Evolutionary conservation across 1,140 invertebrate genomes (phyloP), one percentile per base, ranked within the genome.

Genomic region (Orussus abietinus): DNA sequence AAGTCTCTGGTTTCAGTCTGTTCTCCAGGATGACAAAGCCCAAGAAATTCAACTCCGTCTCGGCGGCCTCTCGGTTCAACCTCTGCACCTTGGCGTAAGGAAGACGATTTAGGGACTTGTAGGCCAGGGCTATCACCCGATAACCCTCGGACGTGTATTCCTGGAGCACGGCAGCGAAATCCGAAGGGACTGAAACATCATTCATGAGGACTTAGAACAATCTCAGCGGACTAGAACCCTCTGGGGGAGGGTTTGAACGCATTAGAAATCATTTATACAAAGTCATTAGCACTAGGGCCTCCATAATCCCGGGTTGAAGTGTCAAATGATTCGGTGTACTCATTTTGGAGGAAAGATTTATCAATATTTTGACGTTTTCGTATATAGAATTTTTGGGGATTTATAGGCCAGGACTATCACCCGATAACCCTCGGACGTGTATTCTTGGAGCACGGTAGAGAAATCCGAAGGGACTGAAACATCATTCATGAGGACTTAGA

Each of bases 21-120:
- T 96, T 96, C 65, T 94, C 90, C 78, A 96, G 83, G 36, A 96
- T 80, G 35, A 96, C 79, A 45, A 96, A 79, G 12, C 88, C 92
- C 14, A 94, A 59, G 62, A 96, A 95, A 12, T 62, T 83, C 49
- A 96, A 77, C 54, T 91, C 83, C 41, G 77, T 80, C 69, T 96
- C 92, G 2, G 89, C 77, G 32, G 82, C 76, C 44, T 83, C 81
- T 13, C 83, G 69, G 45, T 59, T 64, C 28, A 80, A 58, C 13
- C 77, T 59, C 34, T 79, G 76, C 2, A 78, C 70, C 49, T 80
- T 77, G 0, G 68, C 62, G 29, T 81, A 78, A 13, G 65, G 55
- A 44, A 72, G 51, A 47, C 57, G 58, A 22, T 69, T 73, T 40
- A 79, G 54, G 14, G 72, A 62, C 57, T 83, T 83, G 56, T 84